Evolutionary conservation across 2,888 invertebrate genomes (phyloP).

Genomic region (Seira musarum): DNA sequence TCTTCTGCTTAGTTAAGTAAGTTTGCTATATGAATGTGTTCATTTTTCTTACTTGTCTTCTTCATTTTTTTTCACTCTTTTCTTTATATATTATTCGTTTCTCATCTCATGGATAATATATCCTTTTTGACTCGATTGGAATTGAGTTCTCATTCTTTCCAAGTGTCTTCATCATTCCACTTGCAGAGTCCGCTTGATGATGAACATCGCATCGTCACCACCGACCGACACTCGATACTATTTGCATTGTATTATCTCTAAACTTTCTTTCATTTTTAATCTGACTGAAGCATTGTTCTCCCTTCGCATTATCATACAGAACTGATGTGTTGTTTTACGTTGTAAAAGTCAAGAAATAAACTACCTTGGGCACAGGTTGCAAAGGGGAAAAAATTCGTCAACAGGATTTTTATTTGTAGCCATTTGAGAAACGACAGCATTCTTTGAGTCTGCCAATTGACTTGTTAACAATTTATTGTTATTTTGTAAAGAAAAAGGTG

Average conservation of each 20-base stretch:
- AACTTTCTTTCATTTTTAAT: not conserved
- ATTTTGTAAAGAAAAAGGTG: slow-evolving; percentile 12
- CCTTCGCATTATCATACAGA: not conserved
- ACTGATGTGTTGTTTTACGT: not conserved
- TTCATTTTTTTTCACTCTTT: slow-evolving; percentile 27
- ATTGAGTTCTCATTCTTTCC: slow-evolving; percentile 70
- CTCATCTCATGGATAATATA: slow-evolving; percentile 60
- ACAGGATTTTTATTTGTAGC: slow-evolving; percentile 23
- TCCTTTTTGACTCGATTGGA: slow-evolving; percentile 66
- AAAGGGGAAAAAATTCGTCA: slow-evolving; percentile 9
- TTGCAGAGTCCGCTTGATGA: slow-evolving; percentile 62
- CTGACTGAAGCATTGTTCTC: not conserved
- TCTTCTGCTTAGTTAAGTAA: slow-evolving; percentile 56
- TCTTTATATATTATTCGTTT: slow-evolving; percentile 28
- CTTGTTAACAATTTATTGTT: too few relatives aligned
- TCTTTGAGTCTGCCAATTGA: too few relatives aligned
- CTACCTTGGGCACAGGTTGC: not conserved
- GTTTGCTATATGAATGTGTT: slow-evolving; percentile 56
- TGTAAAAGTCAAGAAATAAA: not conserved
- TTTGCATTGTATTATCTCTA: not conserved
- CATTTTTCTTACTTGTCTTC: slow-evolving; percentile 60
- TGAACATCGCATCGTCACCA: slow-evolving; percentile 31
- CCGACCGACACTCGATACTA: not conserved
- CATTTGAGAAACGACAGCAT: too few relatives aligned
- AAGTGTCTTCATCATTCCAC: slow-evolving; percentile 69